Conservation (phyloP, 2,113 vertebrate species). For the Toxotes chatareus region DNA sequence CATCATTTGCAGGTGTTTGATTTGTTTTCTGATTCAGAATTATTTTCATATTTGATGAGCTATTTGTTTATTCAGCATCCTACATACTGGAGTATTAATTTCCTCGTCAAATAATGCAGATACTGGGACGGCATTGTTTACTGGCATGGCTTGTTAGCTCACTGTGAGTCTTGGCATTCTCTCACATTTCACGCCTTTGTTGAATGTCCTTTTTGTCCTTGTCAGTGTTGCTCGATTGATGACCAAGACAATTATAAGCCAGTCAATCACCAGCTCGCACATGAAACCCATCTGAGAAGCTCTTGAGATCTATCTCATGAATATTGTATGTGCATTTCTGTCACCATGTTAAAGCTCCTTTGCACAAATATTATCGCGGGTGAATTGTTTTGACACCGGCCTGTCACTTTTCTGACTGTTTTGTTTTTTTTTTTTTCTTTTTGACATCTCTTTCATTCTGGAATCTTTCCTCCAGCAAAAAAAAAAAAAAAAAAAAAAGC, state of each 20-base stretch:
- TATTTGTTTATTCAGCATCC: conserved; percentile 50
- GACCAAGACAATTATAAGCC: conserved; percentile 76
- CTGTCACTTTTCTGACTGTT: conserved; percentile 62
- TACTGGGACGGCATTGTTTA: conserved; percentile 40
- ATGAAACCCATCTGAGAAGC: conserved; percentile 64
- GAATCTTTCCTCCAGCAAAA: conserved; percentile 26
- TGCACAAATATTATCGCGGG: conserved; percentile 61
- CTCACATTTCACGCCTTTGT: conserved; percentile 61
- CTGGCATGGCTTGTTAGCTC: conserved; percentile 41
- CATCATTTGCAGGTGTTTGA: conserved; percentile 32
- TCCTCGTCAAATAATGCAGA: conserved; percentile 50
- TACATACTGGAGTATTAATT: conserved; percentile 41
- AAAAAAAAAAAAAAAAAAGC: not conserved
- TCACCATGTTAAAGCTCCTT: conserved; percentile 69
- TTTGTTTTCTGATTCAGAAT: conserved; percentile 40
- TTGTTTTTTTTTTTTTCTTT: conserved; percentile 37
- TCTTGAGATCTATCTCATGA: conserved; percentile 69
- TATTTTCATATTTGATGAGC: conserved; percentile 48
- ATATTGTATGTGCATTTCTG: conserved; percentile 74
- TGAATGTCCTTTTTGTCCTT: conserved; percentile 74
- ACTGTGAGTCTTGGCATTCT: conserved; percentile 50
- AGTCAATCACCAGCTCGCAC: conserved; percentile 68
- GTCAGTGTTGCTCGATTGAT: conserved; percentile 70
- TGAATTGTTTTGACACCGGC: conserved; percentile 77
- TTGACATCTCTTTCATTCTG: conserved; percentile 67